Conservation (phyloP, 2,797 vertebrate species). For the Salarias fasciatus region DNA sequence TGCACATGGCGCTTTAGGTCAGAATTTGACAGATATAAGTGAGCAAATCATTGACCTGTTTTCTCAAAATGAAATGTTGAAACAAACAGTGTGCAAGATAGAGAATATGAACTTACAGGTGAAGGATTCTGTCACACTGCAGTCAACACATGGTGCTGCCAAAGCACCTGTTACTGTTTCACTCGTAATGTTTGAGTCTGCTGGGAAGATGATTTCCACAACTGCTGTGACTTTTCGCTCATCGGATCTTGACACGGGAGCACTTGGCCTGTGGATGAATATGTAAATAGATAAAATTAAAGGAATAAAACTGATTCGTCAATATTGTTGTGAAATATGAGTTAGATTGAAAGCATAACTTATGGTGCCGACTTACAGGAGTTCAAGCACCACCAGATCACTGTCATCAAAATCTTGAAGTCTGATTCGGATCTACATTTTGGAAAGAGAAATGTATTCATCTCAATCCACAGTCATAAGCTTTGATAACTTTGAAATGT, state of each 20-base stretch:
- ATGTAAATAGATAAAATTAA: no score
- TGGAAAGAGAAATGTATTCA: background rate
- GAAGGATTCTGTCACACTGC: fast-evolving
- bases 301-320: no score
- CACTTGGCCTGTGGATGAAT: background rate
- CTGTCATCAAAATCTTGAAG: fast-evolving
- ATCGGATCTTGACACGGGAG: fast-evolving
- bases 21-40: no score
- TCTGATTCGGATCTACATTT: fast-evolving
- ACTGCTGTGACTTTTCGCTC: fast-evolving
- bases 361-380: conserved; percentile 54
- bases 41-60: no score
- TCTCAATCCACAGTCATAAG: background rate
- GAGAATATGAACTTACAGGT: conserved; percentile 5
- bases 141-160: fast-evolving
- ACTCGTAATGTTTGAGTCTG: fast-evolving
- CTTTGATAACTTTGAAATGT: background rate
- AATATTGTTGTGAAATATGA: no score
- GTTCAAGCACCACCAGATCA: conserved; percentile 12
- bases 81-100: background rate
- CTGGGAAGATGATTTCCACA: conserved; percentile 43
- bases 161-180: fast-evolving
- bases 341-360: no score
- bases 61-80: background rate
- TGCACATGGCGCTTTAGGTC: no score